Percentiles rank a stretch among this genome's conserved stretches.
phyloP scores from a whole-genome alignment of 2,113 vertebrate genomes.

The Muntiacus muntjak region DNA sequence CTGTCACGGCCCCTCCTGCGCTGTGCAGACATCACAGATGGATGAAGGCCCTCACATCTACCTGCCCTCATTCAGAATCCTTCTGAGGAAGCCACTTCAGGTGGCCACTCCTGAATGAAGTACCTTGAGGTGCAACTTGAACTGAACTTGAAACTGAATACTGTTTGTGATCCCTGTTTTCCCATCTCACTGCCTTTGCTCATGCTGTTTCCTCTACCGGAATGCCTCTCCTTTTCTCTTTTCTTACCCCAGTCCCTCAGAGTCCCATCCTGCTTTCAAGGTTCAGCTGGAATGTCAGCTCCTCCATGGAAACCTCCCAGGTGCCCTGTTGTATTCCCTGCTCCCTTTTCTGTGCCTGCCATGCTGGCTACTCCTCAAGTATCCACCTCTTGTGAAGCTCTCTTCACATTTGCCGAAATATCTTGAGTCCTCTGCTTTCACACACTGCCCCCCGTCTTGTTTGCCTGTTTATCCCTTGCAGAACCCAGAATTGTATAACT shows the following conservation, averaged over 20 bases:
- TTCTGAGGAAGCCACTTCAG: background rate
- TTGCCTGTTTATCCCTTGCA: background rate
- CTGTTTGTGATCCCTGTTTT: background rate
- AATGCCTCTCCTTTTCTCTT: background rate
- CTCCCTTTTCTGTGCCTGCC: background rate
- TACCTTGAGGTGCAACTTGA: background rate
- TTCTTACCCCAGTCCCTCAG: background rate
- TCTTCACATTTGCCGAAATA: background rate
- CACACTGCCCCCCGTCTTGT: background rate
- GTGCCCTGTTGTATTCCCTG: too few relatives aligned
- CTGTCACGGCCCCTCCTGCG: background rate
- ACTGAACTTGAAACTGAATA: background rate
- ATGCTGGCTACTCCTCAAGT: background rate
- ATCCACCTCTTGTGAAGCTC: background rate
- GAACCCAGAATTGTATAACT: background rate
- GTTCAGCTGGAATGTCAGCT: background rate
- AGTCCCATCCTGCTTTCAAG: background rate
- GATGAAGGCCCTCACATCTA: background rate
- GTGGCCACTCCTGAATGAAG: background rate
- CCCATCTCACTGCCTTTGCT: background rate
- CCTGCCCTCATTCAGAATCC: background rate
- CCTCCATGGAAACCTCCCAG: background rate
- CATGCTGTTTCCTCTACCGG: background rate
- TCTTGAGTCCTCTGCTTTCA: background rate
- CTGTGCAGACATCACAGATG: background rate